Evolutionary conservation across 1,140 invertebrate genomes (phyloP).

Genomic region (Euwallacea similis): DNA sequence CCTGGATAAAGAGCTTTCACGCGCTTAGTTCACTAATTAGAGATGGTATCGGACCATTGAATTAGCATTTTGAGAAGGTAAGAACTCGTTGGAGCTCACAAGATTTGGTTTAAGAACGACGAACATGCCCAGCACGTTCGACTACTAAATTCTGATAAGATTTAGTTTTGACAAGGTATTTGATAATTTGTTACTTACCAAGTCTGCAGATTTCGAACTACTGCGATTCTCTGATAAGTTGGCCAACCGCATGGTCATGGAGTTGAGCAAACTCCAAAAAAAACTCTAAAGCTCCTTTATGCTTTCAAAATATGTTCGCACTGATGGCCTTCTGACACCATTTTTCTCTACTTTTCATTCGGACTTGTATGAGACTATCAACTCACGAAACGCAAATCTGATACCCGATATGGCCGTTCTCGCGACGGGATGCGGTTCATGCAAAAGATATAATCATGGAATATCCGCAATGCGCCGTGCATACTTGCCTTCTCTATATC

Average conservation of each 20-base stretch:
- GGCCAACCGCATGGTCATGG: no score
- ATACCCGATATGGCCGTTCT: slow-evolving; percentile 33
- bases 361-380: slow-evolving; percentile 28
- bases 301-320: slow-evolving; percentile 2
- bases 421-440: slow-evolving; percentile 28
- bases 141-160: background rate
- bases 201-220: no score
- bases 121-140: slow-evolving; percentile 20
- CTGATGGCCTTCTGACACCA: slow-evolving; percentile 33
- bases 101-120: slow-evolving; percentile 30
- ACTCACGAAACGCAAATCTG: slow-evolving; percentile 35
- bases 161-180: background rate
- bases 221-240: no score
- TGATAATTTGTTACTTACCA: no score
- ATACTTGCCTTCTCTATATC: background rate
- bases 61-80: slow-evolving; percentile 38
- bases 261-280: no score
- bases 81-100: slow-evolving; percentile 23
- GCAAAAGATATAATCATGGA: slow-evolving; percentile 32
- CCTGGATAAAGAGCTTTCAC: slow-evolving; percentile 38
- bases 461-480: slow-evolving; percentile 27
- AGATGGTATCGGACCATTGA: slow-evolving; percentile 34
- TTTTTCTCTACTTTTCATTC: slow-evolving; percentile 28
- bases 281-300: no score
- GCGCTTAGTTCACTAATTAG: slow-evolving; percentile 40